Base-by-base conservation (phyloP, 2,797 vertebrate species). In the Tauraco hartlaubi region DNA sequence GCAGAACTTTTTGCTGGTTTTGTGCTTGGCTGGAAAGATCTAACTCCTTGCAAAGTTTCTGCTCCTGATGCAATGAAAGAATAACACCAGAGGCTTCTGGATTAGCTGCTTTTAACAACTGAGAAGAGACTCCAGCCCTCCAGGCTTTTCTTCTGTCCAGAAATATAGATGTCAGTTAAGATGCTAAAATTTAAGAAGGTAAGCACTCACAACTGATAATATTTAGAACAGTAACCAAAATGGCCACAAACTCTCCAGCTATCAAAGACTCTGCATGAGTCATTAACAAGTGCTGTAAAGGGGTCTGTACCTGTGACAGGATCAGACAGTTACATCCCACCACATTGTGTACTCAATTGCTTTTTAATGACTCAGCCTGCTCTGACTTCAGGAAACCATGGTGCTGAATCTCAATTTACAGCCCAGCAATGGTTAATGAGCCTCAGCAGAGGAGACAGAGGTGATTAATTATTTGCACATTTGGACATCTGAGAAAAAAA, bases 351-450 rank as follows among this genome's bases (percentile, higher is more conserved):
- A 48, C 20, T 66, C 56, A 56, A 33, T 56, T 6, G 0, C 20
- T 77, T 83, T 83, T 44, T 49, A 88, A 41, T 91, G 78, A 94
- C 46, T 88, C 88, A 94, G 33, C 20, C 75, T 85, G 63, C 72
- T 88, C 48, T 77, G 56, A 49, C 41, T 85, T 76, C 39, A 48
- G 72, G 67, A 67, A 91, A 71, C 41, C 16, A 20, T n/a, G 4
- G 22, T 56, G 19, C 26, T 85, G 43, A 90, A 87, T 55, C 52
- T 52, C 55, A 76, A 23, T 39, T 90, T 93, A 67, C 6, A 10
- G 20, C 56, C 31, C 37, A 64, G 37, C 41, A 84, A 75, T 54
- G 51, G 49, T 49, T 91, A 95, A 94, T 85, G 63, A 83, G 54
- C 64, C 63, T 84, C 55, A 90, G 22, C 37, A 87, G 35, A 78